Evolutionary conservation across 2,113 vertebrate species (phyloP).

Genomic region (Erythrolamprus reginae): DNA sequence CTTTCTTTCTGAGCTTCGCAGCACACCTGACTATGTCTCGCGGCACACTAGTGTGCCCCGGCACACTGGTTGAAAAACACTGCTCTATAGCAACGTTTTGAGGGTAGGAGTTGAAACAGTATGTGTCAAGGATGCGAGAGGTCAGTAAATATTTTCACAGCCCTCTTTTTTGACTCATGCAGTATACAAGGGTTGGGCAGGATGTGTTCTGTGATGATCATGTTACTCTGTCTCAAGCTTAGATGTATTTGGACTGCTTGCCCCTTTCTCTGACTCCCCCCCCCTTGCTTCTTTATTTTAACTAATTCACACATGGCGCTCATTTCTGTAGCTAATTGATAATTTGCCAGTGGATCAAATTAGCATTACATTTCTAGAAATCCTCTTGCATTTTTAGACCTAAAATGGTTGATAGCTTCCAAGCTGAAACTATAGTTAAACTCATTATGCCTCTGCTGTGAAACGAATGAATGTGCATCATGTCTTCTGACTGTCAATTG

Average conservation of each 20-base stretch:
- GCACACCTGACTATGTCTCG: too few relatives aligned
- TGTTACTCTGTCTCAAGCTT: background rate
- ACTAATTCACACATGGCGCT: background rate
- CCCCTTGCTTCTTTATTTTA: background rate
- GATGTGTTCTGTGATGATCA: background rate
- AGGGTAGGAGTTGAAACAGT: too few relatives aligned
- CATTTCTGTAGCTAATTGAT: background rate
- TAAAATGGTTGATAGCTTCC: background rate
- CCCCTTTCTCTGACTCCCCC: background rate
- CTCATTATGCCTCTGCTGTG: background rate
- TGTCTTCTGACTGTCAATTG: background rate
- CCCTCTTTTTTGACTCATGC: too few relatives aligned
- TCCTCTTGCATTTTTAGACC: background rate
- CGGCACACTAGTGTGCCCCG: too few relatives aligned
- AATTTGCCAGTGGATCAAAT: background rate
- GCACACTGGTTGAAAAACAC: too few relatives aligned
- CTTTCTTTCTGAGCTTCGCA: too few relatives aligned
- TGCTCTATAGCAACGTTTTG: too few relatives aligned
- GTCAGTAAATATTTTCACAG: too few relatives aligned
- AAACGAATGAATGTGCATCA: background rate
- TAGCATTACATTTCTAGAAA: background rate
- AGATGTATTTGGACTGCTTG: background rate
- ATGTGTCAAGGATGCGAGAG: too few relatives aligned
- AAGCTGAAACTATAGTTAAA: background rate
- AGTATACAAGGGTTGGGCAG: too few relatives aligned